These are phyloP conservation scores for Hypomesus transpacificus DNA, from an alignment of 2,113 vertebrate genomes.

Conservation along the genomic window DNA sequence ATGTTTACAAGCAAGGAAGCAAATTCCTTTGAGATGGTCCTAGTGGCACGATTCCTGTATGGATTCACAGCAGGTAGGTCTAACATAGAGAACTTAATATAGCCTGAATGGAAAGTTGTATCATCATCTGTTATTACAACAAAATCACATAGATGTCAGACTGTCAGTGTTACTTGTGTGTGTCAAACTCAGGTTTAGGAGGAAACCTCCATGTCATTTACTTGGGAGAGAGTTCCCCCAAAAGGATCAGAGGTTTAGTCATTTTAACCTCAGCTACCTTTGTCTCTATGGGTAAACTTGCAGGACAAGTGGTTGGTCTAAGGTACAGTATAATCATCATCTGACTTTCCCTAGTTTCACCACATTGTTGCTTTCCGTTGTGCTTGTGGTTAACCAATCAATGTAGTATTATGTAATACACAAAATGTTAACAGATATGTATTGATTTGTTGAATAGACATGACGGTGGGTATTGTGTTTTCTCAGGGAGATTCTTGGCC, in stretches of 20 bases:
- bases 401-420: too few relatives aligned
- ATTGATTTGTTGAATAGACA: neutral
- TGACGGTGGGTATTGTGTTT: neutral
- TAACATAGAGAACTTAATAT: neutral
- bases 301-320: constrained; percentile 65
- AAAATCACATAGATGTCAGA: neutral
- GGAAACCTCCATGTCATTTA: constrained; percentile 55
- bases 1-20: constrained; percentile 61
- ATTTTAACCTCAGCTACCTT: constrained; percentile 57
- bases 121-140: too few relatives aligned
- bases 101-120: too few relatives aligned
- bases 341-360: constrained; percentile 1
- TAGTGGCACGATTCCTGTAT: constrained; percentile 62
- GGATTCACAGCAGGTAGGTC: constrained; percentile 64
- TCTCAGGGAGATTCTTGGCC: constrained; percentile 69
- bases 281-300: constrained; percentile 62
- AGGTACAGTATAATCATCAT: constrained; percentile 48
- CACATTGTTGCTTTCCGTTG: neutral
- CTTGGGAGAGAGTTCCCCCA: constrained; percentile 68
- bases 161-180: neutral
- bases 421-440: neutral
- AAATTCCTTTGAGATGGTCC: constrained; percentile 71
- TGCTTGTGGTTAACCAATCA: neutral
- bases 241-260: constrained; percentile 61
- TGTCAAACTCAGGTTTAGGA: constrained; percentile 53